Evolutionary conservation across 1,140 invertebrate species (phyloP).

Genomic region (Harpegnathos saltator): DNA sequence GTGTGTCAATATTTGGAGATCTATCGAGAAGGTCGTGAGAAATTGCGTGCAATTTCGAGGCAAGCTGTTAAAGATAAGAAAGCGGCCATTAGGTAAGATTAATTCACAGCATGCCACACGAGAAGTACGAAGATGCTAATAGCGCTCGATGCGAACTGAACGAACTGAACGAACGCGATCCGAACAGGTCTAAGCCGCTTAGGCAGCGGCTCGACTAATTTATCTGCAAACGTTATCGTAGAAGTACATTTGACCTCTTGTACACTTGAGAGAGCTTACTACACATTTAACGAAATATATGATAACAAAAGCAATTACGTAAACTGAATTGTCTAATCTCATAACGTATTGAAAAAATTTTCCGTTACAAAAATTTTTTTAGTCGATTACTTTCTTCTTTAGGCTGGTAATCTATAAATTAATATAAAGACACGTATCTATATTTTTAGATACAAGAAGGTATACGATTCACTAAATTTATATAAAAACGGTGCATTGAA

Average conservation of each 20-base stretch:
- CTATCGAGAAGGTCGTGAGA: constrained; percentile 45
- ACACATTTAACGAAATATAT: too few species aligned
- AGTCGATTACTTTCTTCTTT: background rate
- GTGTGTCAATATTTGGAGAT: constrained; percentile 41
- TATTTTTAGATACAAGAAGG: constrained; percentile 29
- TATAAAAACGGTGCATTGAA: constrained; percentile 55
- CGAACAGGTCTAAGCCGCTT: too few species aligned
- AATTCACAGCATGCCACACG: background rate
- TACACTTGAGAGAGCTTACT: too few species aligned
- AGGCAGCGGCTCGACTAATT: too few species aligned
- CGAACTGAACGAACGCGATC: background rate
- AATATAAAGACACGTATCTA: background rate
- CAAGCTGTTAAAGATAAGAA: background rate
- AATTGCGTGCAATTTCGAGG: background rate
- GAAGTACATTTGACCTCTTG: too few species aligned
- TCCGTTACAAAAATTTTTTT: too few species aligned
- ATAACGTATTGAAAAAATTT: too few species aligned
- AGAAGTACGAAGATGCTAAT: background rate
- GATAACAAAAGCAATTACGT: too few species aligned
- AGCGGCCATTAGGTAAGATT: constrained; percentile 19
- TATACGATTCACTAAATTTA: constrained; percentile 38
- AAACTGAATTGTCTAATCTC: too few species aligned
- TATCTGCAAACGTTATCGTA: too few species aligned
- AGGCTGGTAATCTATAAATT: background rate
- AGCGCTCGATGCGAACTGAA: background rate